A percentile compares a stretch with the other conserved stretches of the same genome.
These are phyloP conservation scores for Acanthosepion esculentum DNA, from an alignment of 2,888 invertebrate species.

Conservation along the genomic window DNA sequence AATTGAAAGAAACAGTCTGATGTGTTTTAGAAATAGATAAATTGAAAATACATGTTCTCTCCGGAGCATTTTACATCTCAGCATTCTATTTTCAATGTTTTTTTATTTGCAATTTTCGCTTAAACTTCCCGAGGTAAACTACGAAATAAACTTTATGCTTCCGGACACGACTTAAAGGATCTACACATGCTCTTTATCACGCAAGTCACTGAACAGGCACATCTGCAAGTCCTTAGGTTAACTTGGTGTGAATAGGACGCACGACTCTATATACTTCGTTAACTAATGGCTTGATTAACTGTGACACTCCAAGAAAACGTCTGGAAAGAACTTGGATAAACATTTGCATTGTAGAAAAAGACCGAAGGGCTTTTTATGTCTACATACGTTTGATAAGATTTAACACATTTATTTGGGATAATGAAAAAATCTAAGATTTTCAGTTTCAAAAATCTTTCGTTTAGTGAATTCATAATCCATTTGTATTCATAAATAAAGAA, in stretches of 20 bases:
- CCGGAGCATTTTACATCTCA: neutral
- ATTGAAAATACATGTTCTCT: neutral
- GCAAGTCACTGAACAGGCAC: neutral
- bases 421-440: too few relatives aligned
- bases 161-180: neutral
- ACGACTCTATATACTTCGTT: conserved; percentile 9
- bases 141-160: conserved; percentile 18
- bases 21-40: neutral
- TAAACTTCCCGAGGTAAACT: neutral
- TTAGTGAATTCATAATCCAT: too few relatives aligned
- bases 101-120: neutral
- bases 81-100: neutral
- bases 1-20: conserved; percentile 2
- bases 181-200: neutral
- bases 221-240: neutral
- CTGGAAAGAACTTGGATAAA: conserved; percentile 33
- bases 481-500: too few relatives aligned
- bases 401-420: neutral
- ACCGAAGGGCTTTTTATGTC: neutral
- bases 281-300: conserved; percentile 1
- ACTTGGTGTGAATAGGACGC: conserved; percentile 20
- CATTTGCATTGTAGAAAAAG: neutral
- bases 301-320: conserved; percentile 33
- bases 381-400: neutral
- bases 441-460: too few relatives aligned